These are phyloP conservation scores for Campopleginae sp. DNA, from an alignment of 2,888 invertebrate species.

Conservation along the genomic window DNA sequence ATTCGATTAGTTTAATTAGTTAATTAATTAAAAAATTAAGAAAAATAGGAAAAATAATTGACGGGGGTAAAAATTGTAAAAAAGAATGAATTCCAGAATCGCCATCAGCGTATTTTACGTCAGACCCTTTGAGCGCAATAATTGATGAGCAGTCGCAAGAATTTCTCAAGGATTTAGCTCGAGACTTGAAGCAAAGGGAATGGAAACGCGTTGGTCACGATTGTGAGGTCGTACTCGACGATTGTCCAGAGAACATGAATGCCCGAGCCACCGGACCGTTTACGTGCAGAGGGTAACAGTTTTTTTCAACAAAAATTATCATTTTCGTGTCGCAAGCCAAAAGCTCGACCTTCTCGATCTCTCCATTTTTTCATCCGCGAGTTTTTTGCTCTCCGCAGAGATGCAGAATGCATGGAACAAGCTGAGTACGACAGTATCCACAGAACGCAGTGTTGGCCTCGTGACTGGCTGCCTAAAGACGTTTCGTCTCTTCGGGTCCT, in stretches of 20 bases:
- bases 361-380: not conserved
- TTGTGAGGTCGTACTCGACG: conserved; percentile 88
- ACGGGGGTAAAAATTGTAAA: not conserved
- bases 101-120: conserved; percentile 41
- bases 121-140: conserved; percentile 70
- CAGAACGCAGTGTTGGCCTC: conserved; percentile 95
- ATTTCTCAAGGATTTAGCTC: conserved; percentile 85
- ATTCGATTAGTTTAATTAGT: too few relatives aligned
- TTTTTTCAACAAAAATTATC: not conserved
- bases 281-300: conserved; percentile 84
- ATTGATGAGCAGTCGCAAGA: conserved; percentile 80
- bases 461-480: conserved; percentile 96
- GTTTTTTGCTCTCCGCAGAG: conserved; percentile 67
- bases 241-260: conserved; percentile 87
- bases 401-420: conserved; percentile 75
- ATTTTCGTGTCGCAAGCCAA: too few relatives aligned
- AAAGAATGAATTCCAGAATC: conserved; percentile 57
- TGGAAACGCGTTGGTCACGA: conserved; percentile 86
- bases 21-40: not conserved
- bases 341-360: not conserved
- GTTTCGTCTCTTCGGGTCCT: conserved; percentile 90
- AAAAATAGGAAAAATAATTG: not conserved
- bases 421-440: conserved; percentile 76
- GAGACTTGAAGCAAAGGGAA: conserved; percentile 85
- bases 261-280: conserved; percentile 83